Evolutionary conservation across 2,888 invertebrate genomes (phyloP).

Genomic region (Cotesia congregata): DNA sequence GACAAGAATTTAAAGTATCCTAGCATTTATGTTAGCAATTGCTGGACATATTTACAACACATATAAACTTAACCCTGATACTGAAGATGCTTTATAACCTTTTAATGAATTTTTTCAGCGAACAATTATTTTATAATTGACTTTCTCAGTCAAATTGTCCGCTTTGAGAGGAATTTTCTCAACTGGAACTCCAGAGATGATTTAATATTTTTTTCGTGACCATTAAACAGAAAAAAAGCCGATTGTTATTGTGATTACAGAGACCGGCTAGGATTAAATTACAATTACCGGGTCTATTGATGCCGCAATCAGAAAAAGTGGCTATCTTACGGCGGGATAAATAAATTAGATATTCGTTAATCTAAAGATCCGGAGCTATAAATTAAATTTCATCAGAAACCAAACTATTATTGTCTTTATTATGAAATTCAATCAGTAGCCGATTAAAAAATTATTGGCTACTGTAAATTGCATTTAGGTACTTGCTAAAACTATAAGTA

Average conservation of each 20-base stretch:
- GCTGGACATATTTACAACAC: neutral
- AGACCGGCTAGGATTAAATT: neutral
- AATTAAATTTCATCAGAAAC: neutral
- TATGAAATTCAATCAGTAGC: neutral
- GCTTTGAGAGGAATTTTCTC: neutral
- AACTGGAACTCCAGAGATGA: neutral
- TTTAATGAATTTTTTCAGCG: conserved; percentile 5
- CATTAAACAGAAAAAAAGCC: neutral
- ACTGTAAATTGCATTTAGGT: neutral
- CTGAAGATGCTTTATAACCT: conserved; percentile 5
- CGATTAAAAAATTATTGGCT: neutral
- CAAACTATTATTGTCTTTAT: neutral
- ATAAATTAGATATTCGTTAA: neutral
- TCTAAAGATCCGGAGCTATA: neutral
- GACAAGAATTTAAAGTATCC: conserved; percentile 21
- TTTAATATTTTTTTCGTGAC: conserved; percentile 26
- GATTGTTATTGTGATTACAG: neutral
- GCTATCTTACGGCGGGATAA: neutral
- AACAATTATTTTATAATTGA: neutral
- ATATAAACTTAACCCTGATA: neutral
- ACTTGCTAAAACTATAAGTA: neutral
- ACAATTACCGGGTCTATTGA: conserved; percentile 13
- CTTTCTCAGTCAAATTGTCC: neutral
- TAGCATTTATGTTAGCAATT: no score
- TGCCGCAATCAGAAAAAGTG: conserved; percentile 8